A percentile compares a stretch with the other conserved stretches of the same genome.
Conservation (phyloP, 2,113 vertebrate genomes). For the Myxocyprinus asiaticus region DNA sequence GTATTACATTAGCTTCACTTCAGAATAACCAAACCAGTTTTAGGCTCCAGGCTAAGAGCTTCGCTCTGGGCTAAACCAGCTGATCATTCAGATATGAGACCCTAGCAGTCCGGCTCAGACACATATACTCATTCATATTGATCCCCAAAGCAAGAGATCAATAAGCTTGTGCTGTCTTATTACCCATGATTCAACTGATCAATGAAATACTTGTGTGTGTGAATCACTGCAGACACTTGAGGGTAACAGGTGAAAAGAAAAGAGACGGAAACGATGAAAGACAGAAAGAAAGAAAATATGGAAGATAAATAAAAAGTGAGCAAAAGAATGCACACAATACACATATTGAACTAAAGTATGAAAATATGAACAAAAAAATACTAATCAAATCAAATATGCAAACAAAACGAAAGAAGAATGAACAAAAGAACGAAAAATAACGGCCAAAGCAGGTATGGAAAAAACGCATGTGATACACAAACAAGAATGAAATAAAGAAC, state of each 20-base stretch:
- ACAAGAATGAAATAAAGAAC: too few species aligned
- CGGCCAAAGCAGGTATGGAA: too few species aligned
- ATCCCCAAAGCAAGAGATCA: slow-evolving; percentile 28
- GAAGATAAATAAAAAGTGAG: too few species aligned
- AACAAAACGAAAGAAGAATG: too few species aligned
- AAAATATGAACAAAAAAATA: too few species aligned
- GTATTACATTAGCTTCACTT: too few species aligned
- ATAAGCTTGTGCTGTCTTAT: slow-evolving; percentile 24
- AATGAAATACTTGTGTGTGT: slow-evolving; percentile 8
- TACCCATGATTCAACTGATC: slow-evolving; percentile 39
- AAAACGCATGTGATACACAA: too few species aligned
- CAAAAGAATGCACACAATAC: too few species aligned
- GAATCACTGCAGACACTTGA: neutral
- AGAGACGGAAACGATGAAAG: neutral
- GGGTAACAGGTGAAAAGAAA: neutral
- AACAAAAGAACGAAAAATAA: too few species aligned
- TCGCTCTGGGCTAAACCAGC: slow-evolving; percentile 8
- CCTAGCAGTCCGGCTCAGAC: neutral
- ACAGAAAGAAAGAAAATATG: too few species aligned
- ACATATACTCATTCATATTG: slow-evolving; percentile 35
- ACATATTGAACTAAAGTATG: too few species aligned
- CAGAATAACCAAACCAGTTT: neutral
- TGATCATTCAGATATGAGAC: neutral
- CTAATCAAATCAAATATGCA: too few species aligned
- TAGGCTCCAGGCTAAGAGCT: neutral